Evolutionary conservation across 2,113 vertebrate species (phyloP).

Genomic region (Sclerurus mexicanus): DNA sequence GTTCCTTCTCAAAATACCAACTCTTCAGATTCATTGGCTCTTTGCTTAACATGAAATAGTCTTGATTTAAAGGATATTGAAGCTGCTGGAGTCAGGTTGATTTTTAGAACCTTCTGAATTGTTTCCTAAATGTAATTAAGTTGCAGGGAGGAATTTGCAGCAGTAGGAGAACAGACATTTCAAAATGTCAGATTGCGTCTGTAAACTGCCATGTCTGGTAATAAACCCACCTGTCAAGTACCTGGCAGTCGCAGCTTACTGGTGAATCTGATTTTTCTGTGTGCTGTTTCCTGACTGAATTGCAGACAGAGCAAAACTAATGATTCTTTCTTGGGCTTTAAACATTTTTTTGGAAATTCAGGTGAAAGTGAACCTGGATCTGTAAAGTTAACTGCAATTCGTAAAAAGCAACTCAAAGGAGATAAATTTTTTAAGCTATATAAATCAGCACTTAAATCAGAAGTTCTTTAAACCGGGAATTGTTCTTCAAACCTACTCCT

Average conservation of each 20-base stretch:
- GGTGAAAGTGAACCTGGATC: background rate
- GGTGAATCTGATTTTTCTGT: conserved; percentile 21
- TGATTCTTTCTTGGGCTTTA: background rate
- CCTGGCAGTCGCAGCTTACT: background rate
- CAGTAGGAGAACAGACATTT: conserved; percentile 29
- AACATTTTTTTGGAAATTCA: background rate
- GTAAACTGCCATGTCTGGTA: conserved; percentile 20
- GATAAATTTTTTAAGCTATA: background rate
- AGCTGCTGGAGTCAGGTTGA: conserved; percentile 42
- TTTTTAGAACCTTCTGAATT: conserved; percentile 54
- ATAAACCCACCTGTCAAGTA: conserved; percentile 39
- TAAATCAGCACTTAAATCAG: background rate
- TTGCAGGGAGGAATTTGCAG: conserved; percentile 48
- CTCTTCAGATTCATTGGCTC: conserved; percentile 17
- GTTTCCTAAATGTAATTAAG: conserved; percentile 44
- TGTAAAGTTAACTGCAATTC: background rate
- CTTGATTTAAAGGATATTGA: conserved; percentile 42
- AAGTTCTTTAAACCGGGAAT: background rate
- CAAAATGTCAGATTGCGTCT: conserved; percentile 26
- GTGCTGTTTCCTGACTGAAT: background rate
- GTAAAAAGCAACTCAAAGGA: background rate
- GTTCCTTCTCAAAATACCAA: conserved; percentile 1
- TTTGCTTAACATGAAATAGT: conserved; percentile 23
- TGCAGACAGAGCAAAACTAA: background rate
- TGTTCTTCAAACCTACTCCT: background rate